These are phyloP conservation scores for Argyresthia goedartella DNA, from an alignment of 2,888 invertebrate genomes.

Conservation along the genomic window DNA sequence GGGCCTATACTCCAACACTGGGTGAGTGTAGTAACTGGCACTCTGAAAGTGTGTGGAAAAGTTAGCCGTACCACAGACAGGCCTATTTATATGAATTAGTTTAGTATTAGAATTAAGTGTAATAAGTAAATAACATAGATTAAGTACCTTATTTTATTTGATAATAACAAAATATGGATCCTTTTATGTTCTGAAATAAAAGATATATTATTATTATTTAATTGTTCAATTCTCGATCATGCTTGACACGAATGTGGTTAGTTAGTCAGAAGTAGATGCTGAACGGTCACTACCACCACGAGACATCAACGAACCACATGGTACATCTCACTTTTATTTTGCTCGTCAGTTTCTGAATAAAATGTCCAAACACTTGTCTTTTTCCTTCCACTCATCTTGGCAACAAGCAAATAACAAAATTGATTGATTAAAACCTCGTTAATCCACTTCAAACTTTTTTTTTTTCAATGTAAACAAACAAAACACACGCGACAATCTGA, in stretches of 20 bases:
- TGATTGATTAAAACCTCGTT: not conserved
- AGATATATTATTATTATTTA: no score
- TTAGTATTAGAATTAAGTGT: no score
- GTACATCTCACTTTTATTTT: not conserved
- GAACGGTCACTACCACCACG: not conserved
- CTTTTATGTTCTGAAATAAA: no score
- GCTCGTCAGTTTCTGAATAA: not conserved
- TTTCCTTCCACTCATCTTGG: not conserved
- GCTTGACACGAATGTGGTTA: not conserved
- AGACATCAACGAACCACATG: not conserved
- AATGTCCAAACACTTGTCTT: not conserved
- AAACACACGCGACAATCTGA: not conserved
- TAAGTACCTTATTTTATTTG: no score
- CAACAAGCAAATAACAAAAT: not conserved
- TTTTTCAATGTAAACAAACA: not conserved
- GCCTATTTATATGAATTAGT: no score
- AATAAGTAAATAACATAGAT: no score
- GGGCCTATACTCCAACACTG: no score
- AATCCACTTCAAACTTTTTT: not conserved
- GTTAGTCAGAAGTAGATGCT: not conserved
- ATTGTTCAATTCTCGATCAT: not conserved
- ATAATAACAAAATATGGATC: no score
- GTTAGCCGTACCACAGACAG: no score
- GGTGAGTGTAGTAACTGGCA: no score
- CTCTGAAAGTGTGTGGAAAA: no score